Base-by-base conservation (phyloP, 2,113 vertebrate species). In the Petrocephalus zakoni region DNA sequence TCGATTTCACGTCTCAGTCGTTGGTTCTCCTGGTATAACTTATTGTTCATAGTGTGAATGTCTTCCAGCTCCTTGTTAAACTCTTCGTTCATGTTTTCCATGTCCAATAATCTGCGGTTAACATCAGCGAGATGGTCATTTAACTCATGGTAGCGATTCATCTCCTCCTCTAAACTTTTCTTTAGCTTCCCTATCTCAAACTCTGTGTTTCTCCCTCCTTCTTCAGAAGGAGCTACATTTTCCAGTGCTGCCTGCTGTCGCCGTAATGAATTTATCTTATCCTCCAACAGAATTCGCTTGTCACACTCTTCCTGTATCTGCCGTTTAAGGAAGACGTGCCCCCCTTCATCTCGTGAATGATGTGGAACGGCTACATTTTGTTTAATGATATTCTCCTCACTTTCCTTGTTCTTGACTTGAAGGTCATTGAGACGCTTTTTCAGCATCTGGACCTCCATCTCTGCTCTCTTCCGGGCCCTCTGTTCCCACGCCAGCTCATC, bases 351-450 rank as follows among this genome's bases (percentile, higher is more conserved):
- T 91, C 98, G 97, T 8, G 98, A 98, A 91, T 99, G 98, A 92
- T 98, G 97, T 93, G 99, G 97, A 64, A 99, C 93, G 47, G 98
- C 97, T 8, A 99, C 97, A 93, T 98, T 99, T 91, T 99, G 97
- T 90, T 96, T 97, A 87, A 97, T 95, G 47, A 99, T 97, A 90
- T 97, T 97, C 91, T 99, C 97, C 0, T 95, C 94, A 2, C 96
- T 97, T 91, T 97, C 96, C 72, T 95, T 96, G 91, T 97, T 96
- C 1, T 93, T 94, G 84, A 95, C 87, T 91, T 99, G 97, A 55
- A 99, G 92, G 75, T 96, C 96, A 0, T 89, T 95, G 88, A 99
- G 93, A 78, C 93, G 95, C 21, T 97, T 93, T 89, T 94, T 95
- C 90, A 99, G 94, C 75, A 95, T 95, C 92, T 98, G 97, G 83